Percentiles rank a stretch among this genome's conserved stretches.
Conservation (phyloP, 1,140 invertebrate species). For the Hydropsyche tenuis region DNA sequence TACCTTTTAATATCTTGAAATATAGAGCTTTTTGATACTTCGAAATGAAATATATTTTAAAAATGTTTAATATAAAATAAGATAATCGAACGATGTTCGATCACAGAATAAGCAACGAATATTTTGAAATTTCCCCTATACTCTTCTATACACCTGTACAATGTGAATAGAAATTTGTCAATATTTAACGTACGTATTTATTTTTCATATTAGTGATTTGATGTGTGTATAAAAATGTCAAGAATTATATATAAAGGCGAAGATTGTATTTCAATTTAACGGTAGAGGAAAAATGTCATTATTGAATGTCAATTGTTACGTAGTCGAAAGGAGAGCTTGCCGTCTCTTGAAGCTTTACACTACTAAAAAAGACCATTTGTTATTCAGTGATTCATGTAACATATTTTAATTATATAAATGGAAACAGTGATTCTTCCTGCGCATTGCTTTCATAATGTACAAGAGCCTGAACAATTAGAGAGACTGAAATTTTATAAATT, state of each 20-base stretch:
- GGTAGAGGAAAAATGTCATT: neutral
- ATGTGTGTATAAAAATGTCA: constrained; percentile 9
- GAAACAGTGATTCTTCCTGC: constrained; percentile 12
- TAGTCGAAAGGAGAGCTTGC: neutral
- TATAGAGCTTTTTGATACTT: constrained; percentile 50
- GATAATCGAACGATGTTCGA: constrained; percentile 42
- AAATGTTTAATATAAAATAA: constrained; percentile 37
- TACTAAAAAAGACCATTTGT: constrained; percentile 9
- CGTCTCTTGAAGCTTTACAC: constrained; percentile 14
- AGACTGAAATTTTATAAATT: constrained; percentile 40
- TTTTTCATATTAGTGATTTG: constrained; percentile 10
- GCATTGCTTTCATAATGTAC: constrained; percentile 37
- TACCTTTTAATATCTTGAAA: constrained; percentile 41
- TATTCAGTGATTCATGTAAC: no score
- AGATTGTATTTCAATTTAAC: neutral
- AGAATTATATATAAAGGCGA: neutral
- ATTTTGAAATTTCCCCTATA: constrained; percentile 47
- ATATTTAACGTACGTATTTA: neutral
- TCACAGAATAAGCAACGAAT: constrained; percentile 49
- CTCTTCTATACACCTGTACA: constrained; percentile 49
- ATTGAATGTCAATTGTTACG: constrained; percentile 24
- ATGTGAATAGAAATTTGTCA: constrained; percentile 1
- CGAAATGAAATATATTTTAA: constrained; percentile 46
- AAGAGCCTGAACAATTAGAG: constrained; percentile 37
- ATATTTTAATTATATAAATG: no score